Evolutionary conservation across 1,140 invertebrate genomes (phyloP), one percentile per base, ranked within the genome.

Genomic region (Lepidurus packardi): DNA sequence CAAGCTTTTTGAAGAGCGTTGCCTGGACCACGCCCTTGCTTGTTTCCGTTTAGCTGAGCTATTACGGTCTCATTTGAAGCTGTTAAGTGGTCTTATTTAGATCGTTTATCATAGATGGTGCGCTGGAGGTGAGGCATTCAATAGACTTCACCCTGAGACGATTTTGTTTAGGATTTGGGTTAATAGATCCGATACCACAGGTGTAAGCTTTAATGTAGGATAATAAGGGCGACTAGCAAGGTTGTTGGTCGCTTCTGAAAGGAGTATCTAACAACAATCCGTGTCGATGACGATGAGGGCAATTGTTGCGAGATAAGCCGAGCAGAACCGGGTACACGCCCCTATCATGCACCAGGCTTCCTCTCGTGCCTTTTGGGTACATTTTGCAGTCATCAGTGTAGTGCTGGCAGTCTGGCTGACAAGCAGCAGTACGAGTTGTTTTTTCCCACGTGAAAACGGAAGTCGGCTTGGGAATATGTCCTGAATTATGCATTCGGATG

Each of bases 241-340:
- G 53, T 65, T 65, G 53, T 65, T 65, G 34, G 34, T 34, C 34
- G 34, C 34, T 34, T 34, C 34, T 34, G 34, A 34, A 34, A 65
- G 53, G 21, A 21, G 53, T 13, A 13, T 65, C 21, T 65, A 65
- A 65, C 53, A 65, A 21, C 21, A 13, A 65, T 65, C 21, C 53
- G 53, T 65, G 53, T 65, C 53, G 53, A 9, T 65, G 53, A 65
- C 53, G 53, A 65, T 65, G 53, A 65, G 53, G 53, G 53, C 53
- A 65, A 65, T 65, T 65, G 53, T 65, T 21, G 53, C 53, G 53
- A 21, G 21, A 5, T 65, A n/a, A 65, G 53, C 53, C 16, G 53
- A 65, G 53, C 53, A 65, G 53, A 65, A 65, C 53, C 53, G 21
- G 53, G 53, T 65, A 65, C 53, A 65, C 53, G 53, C 53, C 53